Evolutionary conservation across 2,888 invertebrate genomes (phyloP), one percentile per base, ranked within the genome.

Genomic region (Lissonota sp.): DNA sequence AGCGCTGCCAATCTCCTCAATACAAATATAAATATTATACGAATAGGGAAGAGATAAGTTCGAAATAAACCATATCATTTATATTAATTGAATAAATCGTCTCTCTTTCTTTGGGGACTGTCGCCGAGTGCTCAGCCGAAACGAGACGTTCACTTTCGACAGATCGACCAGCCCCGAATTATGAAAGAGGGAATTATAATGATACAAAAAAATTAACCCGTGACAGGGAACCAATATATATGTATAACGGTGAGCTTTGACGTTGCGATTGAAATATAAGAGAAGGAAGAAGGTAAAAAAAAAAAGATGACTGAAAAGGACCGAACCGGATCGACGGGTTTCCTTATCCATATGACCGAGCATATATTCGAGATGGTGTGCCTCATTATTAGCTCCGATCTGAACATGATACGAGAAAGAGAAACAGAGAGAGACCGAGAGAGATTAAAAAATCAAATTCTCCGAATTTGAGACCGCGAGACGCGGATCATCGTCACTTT

Each of bases 301-400:
- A 62, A 74, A 66, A 63, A 67, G 12, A 46, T 14, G 57, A 37
- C 60, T 37, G 14, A 75, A 75, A 75, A 73, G 77, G 77, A 69
- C 46, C 55, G 69, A 76, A 81, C 80, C 77, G 80, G 80, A 77
- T 77, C 64, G 69, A 77, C 80, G 72, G 73, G 80, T 81, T 80
- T 72, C 62, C 64, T 77, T 57, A 80, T 77, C 63, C 66, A 64
- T 53, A 67, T 62, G 73, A 63, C 49, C 57, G 58, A 74, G 70
- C 51, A 69, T 67, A 26, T 26, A 57, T 77, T 51, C 44, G 55
- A 40, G 26, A 39, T 62, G 16, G 55, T 69, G 58, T 72, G 76
- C 70, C 76, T 77, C 77, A 73, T 75, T 70, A 81, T 81, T 81
- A 77, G 77, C 73, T 62, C 7, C 42, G 64, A 81, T 77, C 60